Evolutionary conservation across 1,140 invertebrate species (phyloP).

Genomic region (Philaenus spumarius): DNA sequence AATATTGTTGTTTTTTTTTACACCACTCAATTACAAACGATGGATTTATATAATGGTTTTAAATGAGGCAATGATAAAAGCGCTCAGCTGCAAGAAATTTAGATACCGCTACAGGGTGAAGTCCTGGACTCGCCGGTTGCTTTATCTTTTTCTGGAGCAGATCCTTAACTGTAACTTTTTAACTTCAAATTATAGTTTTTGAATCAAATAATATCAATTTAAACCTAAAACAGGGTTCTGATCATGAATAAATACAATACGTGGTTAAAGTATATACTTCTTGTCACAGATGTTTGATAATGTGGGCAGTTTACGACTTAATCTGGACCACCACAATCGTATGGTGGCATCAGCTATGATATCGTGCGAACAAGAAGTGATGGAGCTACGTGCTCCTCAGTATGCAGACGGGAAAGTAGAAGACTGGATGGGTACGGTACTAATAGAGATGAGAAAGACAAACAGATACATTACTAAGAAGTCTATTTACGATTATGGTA

Average conservation of each 20-base stretch:
- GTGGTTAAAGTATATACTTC: constrained; percentile 12
- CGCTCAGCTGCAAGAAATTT: too few species aligned
- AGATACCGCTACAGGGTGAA: too few species aligned
- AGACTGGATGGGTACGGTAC: constrained; percentile 82
- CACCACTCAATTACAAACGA: too few species aligned
- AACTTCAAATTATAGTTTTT: background rate
- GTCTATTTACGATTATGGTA: constrained; percentile 78
- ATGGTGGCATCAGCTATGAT: constrained; percentile 69
- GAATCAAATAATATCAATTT: too few species aligned
- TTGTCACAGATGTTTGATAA: constrained; percentile 82
- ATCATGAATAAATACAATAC: background rate
- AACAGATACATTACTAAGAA: constrained; percentile 84
- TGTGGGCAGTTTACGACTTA: constrained; percentile 63
- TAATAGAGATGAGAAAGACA: constrained; percentile 74
- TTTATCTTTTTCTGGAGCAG: too few species aligned
- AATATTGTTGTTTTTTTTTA: too few species aligned
- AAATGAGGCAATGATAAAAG: too few species aligned
- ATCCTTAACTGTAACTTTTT: constrained; percentile 9
- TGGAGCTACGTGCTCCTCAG: constrained; percentile 66
- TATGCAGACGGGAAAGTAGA: constrained; percentile 62
- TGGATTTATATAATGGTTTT: too few species aligned
- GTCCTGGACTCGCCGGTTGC: too few species aligned
- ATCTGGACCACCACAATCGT: constrained; percentile 51
- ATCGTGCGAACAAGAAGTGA: constrained; percentile 76
- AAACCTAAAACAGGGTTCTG: too few species aligned